phyloP scores from a whole-genome alignment of 2,888 invertebrate genomes.

The Tanypteryx hageni region DNA sequence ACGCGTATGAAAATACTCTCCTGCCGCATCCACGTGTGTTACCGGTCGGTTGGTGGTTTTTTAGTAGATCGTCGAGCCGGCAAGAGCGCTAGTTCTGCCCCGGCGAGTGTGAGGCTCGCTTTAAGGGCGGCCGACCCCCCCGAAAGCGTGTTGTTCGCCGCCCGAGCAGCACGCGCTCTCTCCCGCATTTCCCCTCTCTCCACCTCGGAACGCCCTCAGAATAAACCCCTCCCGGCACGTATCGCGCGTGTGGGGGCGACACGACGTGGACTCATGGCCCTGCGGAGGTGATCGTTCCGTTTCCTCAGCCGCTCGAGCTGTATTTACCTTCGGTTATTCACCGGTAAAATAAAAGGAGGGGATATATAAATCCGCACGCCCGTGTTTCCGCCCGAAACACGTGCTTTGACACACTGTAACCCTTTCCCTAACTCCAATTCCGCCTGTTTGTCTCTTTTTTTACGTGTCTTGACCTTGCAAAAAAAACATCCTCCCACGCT shows the following conservation, averaged over 20 bases:
- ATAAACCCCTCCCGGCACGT: too few species aligned
- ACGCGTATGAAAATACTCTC: background rate
- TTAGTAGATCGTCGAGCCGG: background rate
- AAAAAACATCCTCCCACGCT: constrained; percentile 23
- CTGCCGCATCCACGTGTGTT: background rate
- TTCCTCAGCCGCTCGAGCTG: background rate
- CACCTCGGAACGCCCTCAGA: background rate
- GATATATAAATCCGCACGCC: background rate
- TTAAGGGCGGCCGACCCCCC: background rate
- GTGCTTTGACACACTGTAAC: background rate
- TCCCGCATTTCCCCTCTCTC: background rate
- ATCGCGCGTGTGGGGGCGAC: background rate
- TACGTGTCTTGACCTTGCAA: constrained; percentile 38
- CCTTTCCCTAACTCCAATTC: background rate
- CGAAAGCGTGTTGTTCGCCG: background rate
- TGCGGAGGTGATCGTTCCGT: background rate
- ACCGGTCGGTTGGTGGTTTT: constrained; percentile 25
- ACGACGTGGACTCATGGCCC: background rate
- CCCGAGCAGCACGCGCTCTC: background rate
- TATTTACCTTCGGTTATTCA: background rate
- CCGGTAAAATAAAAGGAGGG: background rate
- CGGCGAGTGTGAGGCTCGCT: constrained; percentile 5
- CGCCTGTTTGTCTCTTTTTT: background rate
- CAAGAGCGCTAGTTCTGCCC: background rate
- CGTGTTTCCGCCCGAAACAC: background rate